A percentile compares a stretch with the other conserved stretches of the same genome.
Conservation (phyloP, 2,888 invertebrate species). For the Leucophora obtusa region DNA sequence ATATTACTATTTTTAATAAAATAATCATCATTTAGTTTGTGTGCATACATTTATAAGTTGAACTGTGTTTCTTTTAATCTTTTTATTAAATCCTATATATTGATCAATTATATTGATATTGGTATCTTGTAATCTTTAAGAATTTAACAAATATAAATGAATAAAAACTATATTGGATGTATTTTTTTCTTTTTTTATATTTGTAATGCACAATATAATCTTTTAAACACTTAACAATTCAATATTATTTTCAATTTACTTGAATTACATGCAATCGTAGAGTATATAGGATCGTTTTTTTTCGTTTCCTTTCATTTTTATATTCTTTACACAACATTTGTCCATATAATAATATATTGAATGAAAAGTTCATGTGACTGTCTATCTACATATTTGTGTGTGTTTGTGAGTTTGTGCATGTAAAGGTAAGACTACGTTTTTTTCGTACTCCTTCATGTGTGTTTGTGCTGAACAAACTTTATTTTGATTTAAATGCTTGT, state of each 20-base stretch:
- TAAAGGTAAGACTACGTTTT: neutral
- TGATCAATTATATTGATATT: neutral
- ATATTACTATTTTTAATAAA: too few species aligned
- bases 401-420: slow-evolving; percentile 18
- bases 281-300: neutral
- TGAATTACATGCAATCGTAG: slow-evolving; percentile 59
- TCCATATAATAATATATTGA: slow-evolving; percentile 35
- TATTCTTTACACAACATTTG: slow-evolving; percentile 32
- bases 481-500: slow-evolving; percentile 58
- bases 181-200: neutral
- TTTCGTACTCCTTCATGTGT: neutral
- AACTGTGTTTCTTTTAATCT: neutral
- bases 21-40: too few species aligned
- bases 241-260: slow-evolving; percentile 63
- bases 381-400: neutral
- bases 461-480: slow-evolving; percentile 53
- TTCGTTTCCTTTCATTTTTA: neutral
- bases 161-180: neutral
- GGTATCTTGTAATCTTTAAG: slow-evolving; percentile 6
- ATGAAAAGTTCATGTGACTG: slow-evolving; percentile 6
- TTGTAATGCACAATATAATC: slow-evolving; percentile 57
- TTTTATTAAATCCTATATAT: neutral
- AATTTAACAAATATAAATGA: slow-evolving; percentile 3
- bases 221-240: slow-evolving; percentile 63
- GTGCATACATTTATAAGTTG: too few species aligned